Base-by-base conservation (phyloP, 2,888 invertebrate species). In the Plemyria rubiginata region DNA sequence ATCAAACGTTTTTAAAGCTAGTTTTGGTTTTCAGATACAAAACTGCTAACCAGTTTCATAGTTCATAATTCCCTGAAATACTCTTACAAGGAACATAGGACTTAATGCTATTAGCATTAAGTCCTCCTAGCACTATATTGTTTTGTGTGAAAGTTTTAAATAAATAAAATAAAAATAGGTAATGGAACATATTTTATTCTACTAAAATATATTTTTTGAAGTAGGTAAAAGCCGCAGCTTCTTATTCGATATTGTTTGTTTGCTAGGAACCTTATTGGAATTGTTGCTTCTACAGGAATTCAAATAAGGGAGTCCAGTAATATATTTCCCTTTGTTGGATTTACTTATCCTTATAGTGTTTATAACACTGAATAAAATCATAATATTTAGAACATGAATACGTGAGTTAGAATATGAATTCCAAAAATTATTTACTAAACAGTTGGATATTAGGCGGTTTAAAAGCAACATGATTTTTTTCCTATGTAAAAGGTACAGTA, bases 241-340 rank as follows among this genome's bases (percentile, higher is more conserved):
- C 62, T 66, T 69, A 62, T 69, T 71, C 63, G 49, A 58, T 66
- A 68, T 71, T 70, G 70, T 71, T 67, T 70, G 68, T 65, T 68
- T 67, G 60, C 62, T 60, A 32, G 32, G 6, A 32, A 32, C 32
- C 68, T 68, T 71, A 70, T 70, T 69, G 70, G 66, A 65, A 64
- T 65, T 66, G 67, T 68, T 54, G 62, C 62, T 66, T 65, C 64
- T 60, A 64, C 58, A 59, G 68, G 70, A 71, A 70, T 70, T 71
- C 64, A 70, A 70, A 71, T 71, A 71, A 69, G 63, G 67, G 59
- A 59, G 46, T 60, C 62, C 54, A 64, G 60, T 66, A 60, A 71
- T 65, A 61, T 53, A 60, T 65, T 63, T 55, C 58, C 60, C 61
- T 55, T 55, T 59, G 46, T 49, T 32, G 55, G 50, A 62, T 58